Percentiles rank a stretch among this genome's conserved stretches.
These are phyloP conservation scores for Ischnus inquisitorius DNA, from an alignment of 2,888 invertebrate species.

Conservation along the genomic window DNA sequence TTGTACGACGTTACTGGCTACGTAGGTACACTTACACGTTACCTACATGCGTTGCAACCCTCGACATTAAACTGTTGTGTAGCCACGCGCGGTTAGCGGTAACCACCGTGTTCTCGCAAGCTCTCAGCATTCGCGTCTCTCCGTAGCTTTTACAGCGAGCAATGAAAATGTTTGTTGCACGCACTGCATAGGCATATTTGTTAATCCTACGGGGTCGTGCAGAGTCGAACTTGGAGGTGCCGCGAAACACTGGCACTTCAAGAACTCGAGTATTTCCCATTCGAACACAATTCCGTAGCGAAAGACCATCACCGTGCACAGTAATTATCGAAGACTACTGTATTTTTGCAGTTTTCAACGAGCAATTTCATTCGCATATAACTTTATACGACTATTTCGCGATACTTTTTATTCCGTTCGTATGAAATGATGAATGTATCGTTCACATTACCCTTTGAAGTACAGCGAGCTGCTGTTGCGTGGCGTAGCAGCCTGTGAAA, in stretches of 20 bases:
- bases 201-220: not conserved
- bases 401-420: too few species aligned
- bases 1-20: not conserved
- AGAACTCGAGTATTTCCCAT: too few species aligned
- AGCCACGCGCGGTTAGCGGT: not conserved
- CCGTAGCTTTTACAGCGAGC: slow-evolving; percentile 1
- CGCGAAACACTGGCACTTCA: too few species aligned
- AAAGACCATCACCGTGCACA: too few species aligned
- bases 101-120: not conserved
- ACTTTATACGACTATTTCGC: too few species aligned
- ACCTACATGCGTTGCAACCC: not conserved
- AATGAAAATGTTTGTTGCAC: not conserved
- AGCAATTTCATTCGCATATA: too few species aligned
- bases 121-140: not conserved
- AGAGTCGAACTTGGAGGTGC: too few species aligned
- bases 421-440: not conserved
- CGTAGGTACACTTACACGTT: slow-evolving; percentile 1
- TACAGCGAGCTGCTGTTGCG: not conserved
- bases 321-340: too few species aligned
- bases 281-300: too few species aligned
- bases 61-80: not conserved
- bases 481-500: not conserved
- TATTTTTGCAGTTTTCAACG: too few species aligned
- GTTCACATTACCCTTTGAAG: not conserved
- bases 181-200: not conserved